A percentile compares a stretch with the other conserved stretches of the same genome.
phyloP scores from a whole-genome alignment of 2,113 vertebrate genomes.

The Thunnus maccoyii region DNA sequence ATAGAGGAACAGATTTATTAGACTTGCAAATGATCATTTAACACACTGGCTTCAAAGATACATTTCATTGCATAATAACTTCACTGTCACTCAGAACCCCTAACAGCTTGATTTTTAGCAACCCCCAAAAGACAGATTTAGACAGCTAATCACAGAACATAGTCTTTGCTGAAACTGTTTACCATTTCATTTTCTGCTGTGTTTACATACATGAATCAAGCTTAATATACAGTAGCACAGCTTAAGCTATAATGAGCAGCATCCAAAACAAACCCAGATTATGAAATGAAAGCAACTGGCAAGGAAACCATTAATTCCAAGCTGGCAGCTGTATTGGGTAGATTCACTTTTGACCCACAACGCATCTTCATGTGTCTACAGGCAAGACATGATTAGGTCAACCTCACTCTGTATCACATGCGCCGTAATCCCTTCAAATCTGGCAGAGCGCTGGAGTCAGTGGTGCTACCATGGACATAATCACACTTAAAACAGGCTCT shows the following conservation, averaged over 20 bases:
- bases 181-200: constrained; percentile 18
- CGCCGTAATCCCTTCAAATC: constrained; percentile 62
- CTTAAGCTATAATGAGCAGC: constrained; percentile 45
- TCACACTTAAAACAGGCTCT: constrained; percentile 60
- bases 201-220: constrained; percentile 16
- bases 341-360: constrained; percentile 39
- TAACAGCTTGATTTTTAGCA: constrained; percentile 13
- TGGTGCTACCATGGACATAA: constrained; percentile 48
- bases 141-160: constrained; percentile 19
- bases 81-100: background rate
- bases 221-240: constrained; percentile 8
- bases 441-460: constrained; percentile 53
- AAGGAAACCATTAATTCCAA: constrained; percentile 23
- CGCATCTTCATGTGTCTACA: constrained; percentile 34
- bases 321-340: constrained; percentile 9
- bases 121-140: constrained; percentile 22
- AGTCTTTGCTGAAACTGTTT: background rate
- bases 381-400: constrained; percentile 46
- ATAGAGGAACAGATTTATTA: constrained; percentile 24
- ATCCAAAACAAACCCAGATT: constrained; percentile 56
- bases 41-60: constrained; percentile 28
- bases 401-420: constrained; percentile 45
- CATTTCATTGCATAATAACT: constrained; percentile 22
- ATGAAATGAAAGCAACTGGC: constrained; percentile 27
- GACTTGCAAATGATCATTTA: constrained; percentile 29